Conservation (phyloP, 2,113 vertebrate species). For the Pygoscelis antarcticus region DNA sequence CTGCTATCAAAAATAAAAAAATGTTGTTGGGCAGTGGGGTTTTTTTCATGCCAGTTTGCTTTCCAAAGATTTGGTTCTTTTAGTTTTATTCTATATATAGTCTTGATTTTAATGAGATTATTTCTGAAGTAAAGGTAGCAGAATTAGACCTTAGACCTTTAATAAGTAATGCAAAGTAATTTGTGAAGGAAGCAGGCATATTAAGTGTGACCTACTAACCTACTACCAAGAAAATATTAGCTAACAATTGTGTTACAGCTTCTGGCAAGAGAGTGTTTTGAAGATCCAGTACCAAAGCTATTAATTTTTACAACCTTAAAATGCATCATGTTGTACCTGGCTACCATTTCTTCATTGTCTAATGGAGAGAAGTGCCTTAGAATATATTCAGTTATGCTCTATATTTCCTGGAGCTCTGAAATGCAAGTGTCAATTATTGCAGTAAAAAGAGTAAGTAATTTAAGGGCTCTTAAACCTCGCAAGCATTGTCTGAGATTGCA, state of each 20-base stretch:
- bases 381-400: background rate
- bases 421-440: background rate
- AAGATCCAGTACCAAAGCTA: background rate
- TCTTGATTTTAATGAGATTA: background rate
- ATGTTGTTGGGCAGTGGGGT: accelerated
- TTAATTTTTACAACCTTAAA: background rate
- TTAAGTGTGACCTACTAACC: background rate
- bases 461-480: conserved; percentile 4
- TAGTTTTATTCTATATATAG: background rate
- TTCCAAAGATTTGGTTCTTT: background rate
- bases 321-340: background rate
- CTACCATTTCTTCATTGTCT: background rate
- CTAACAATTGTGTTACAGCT: background rate
- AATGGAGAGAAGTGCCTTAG: background rate
- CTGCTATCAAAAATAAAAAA: background rate
- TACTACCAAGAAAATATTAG: background rate
- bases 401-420: background rate
- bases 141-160: background rate
- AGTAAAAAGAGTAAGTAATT: conserved; percentile 3
- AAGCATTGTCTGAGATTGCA: conserved; percentile 5
- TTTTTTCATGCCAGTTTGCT: background rate
- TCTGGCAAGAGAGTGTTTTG: background rate
- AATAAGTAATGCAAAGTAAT: background rate
- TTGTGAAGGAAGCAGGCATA: background rate
- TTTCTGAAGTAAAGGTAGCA: background rate